Conservation (phyloP, 1,140 invertebrate genomes). For the Parasteatoda tepidariorum region DNA sequence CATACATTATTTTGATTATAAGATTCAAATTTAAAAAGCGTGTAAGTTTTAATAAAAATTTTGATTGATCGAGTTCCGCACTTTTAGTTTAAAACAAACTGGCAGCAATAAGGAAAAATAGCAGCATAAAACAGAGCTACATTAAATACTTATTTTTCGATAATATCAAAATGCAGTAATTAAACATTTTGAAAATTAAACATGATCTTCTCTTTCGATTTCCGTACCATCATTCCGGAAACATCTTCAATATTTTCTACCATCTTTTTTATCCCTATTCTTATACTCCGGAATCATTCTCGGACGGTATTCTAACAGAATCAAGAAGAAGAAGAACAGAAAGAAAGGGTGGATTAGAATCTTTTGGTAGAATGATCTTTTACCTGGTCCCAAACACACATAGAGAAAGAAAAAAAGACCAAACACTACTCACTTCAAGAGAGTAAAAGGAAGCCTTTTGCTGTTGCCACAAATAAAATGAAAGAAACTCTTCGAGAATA, state of each 20-base stretch:
- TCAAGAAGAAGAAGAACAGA: background rate
- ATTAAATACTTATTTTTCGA: too few relatives aligned
- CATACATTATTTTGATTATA: too few relatives aligned
- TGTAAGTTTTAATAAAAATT: too few relatives aligned
- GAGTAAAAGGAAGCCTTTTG: constrained; percentile 19
- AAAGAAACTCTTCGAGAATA: constrained; percentile 27
- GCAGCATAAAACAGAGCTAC: too few relatives aligned
- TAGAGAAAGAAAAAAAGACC: constrained; percentile 13
- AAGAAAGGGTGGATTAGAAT: constrained; percentile 28
- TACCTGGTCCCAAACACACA: constrained; percentile 15
- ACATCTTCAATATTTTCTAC: background rate
- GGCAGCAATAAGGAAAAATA: too few relatives aligned
- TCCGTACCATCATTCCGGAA: background rate
- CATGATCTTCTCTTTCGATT: background rate
- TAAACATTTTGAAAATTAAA: background rate
- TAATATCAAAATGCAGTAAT: background rate
- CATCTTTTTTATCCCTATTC: background rate
- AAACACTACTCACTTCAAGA: constrained; percentile 5
- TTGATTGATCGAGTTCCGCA: too few relatives aligned
- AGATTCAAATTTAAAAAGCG: too few relatives aligned
- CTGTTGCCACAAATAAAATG: constrained; percentile 48
- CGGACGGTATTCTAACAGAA: constrained; percentile 17
- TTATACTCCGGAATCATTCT: background rate
- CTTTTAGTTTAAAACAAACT: too few relatives aligned
- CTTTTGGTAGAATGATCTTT: constrained; percentile 42